A percentile compares a stretch with the other conserved stretches of the same genome.
These are phyloP conservation scores for Harpalus rufipes DNA, from an alignment of 2,888 invertebrate genomes.

Conservation along the genomic window DNA sequence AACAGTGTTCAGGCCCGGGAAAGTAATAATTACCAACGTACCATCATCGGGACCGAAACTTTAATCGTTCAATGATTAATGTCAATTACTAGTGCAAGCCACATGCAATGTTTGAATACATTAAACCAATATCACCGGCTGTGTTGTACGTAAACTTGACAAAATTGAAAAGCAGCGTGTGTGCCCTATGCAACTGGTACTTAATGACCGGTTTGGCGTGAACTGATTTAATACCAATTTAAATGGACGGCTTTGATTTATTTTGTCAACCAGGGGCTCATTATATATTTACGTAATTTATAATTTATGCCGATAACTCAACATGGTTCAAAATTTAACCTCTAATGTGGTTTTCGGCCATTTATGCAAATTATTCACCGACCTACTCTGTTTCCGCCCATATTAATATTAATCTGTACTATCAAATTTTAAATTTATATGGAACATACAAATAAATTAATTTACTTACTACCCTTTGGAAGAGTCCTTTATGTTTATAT, in stretches of 20 bases:
- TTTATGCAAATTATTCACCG: no score
- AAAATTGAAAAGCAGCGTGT: constrained; percentile 27
- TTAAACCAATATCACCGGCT: constrained; percentile 50
- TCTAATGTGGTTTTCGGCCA: no score
- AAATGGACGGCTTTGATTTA: constrained; percentile 15
- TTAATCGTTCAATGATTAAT: constrained; percentile 62
- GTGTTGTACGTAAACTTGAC: constrained; percentile 40
- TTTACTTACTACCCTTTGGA: no score
- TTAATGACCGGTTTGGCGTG: neutral
- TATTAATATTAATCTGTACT: no score
- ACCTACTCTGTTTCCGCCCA: no score
- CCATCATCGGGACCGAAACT: constrained; percentile 58
- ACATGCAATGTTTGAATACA: constrained; percentile 62
- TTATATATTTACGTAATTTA: constrained; percentile 9
- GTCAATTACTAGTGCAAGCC: constrained; percentile 59
- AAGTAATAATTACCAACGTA: constrained; percentile 54
- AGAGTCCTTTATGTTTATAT: no score
- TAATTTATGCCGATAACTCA: neutral
- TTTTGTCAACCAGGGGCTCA: neutral
- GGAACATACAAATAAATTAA: no score
- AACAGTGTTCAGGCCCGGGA: constrained; percentile 57
- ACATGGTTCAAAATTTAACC: no score
- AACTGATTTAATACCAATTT: neutral
- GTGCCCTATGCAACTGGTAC: constrained; percentile 7
- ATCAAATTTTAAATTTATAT: no score